These are phyloP conservation scores for Drosophila austrosaltans DNA, from an alignment of 2,888 invertebrate genomes.

Conservation along the genomic window DNA sequence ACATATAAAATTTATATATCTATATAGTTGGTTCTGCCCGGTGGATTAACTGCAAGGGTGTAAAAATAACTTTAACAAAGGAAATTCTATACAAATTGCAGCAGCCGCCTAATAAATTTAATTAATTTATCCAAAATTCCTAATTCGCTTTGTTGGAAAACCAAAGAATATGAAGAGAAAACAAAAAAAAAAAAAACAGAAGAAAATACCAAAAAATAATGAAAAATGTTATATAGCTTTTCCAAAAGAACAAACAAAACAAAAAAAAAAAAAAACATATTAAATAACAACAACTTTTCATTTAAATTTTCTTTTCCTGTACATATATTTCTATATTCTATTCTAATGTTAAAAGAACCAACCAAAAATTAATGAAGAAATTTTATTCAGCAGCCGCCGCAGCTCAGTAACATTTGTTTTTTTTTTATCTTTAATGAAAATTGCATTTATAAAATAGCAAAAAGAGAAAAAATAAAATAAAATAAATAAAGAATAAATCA, in stretches of 20 bases:
- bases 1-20: not conserved
- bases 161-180: conserved; percentile 12
- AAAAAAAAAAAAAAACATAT: not conserved
- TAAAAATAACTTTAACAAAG: conserved; percentile 14
- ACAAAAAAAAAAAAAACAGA: not conserved
- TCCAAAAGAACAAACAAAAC: not conserved
- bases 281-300: not conserved
- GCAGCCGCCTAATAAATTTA: conserved; percentile 50
- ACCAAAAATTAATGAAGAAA: conserved; percentile 6
- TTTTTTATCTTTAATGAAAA: conserved; percentile 10
- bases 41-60: not conserved
- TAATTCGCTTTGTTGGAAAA: conserved; percentile 34
- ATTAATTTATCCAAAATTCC: conserved; percentile 37
- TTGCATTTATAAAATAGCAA: conserved; percentile 27
- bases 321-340: conserved; percentile 12
- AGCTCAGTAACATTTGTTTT: conserved; percentile 18
- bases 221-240: conserved; percentile 38
- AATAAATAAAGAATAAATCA: conserved; percentile 9
- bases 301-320: conserved; percentile 8
- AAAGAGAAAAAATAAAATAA: not conserved
- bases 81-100: conserved; percentile 38
- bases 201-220: conserved; percentile 49
- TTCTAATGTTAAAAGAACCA: conserved; percentile 13
- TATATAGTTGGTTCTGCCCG: not conserved
- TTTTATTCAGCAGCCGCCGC: conserved; percentile 11